These are phyloP conservation scores for Protomyctophum bolini DNA, from an alignment of 2,113 vertebrate species.

Conservation along the genomic window DNA sequence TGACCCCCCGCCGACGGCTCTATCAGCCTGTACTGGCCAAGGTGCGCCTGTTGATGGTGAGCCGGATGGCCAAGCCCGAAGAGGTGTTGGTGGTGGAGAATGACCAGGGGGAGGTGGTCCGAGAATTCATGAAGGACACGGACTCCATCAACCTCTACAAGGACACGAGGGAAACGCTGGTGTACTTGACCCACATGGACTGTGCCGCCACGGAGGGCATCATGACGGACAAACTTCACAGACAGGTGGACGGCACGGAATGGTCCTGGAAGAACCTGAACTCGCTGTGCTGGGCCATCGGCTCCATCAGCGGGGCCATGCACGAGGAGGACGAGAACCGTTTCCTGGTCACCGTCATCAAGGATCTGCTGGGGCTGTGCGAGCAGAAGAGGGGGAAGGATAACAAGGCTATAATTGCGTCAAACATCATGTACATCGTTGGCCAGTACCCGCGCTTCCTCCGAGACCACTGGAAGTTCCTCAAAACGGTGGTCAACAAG, in stretches of 20 bases:
- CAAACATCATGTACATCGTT: conserved; percentile 99
- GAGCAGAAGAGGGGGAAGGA: conserved; percentile 99
- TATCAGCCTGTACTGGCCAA: conserved; percentile 96
- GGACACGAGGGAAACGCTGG: conserved; percentile 98
- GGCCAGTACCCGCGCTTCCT: conserved; percentile 98
- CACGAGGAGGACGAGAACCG: conserved; percentile 98
- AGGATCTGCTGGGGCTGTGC: conserved; percentile 97
- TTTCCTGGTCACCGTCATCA: conserved; percentile 98
- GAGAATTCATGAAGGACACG: conserved; percentile 99
- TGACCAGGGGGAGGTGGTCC: conserved; percentile 97
- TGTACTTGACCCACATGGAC: conserved; percentile 98
- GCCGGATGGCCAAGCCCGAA: conserved; percentile 98
- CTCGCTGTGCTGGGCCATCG: conserved; percentile 97
- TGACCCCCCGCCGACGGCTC: conserved; percentile 94
- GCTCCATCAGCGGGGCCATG: conserved; percentile 98
- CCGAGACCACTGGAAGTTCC: conserved; percentile 98
- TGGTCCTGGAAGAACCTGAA: conserved; percentile 99
- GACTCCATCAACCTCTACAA: conserved; percentile 99
- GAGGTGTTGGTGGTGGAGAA: conserved; percentile 99
- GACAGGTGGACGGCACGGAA: conserved; percentile 97
- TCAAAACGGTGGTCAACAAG: conserved; percentile 99
- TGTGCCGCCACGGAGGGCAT: conserved; percentile 97
- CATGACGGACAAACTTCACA: conserved; percentile 99
- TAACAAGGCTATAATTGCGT: conserved; percentile 99
- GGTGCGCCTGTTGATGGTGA: conserved; percentile 97